Evolutionary conservation across 1,140 invertebrate species (phyloP), one percentile per base, ranked within the genome.

Genomic region (Pogonomyrmex barbatus): DNA sequence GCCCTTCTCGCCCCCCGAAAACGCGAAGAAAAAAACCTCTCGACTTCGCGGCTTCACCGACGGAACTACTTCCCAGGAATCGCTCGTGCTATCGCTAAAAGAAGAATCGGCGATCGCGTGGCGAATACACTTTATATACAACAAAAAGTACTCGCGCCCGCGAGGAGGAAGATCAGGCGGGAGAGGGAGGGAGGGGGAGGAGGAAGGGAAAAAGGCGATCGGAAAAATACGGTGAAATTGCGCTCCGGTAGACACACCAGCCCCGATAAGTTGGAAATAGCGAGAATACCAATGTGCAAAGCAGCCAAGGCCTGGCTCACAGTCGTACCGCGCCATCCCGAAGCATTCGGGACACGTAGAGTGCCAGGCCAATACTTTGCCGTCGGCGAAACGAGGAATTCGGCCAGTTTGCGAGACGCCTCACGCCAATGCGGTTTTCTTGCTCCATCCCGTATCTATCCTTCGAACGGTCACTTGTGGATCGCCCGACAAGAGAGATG

Each of bases 361-460:
- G 70, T 86, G 81, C 78, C 70, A 89, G 71, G 86, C 91, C 91
- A 92, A 91, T 91, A 92, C 90, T 91, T 89, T 87, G 79, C 85
- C 90, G 86, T 62, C 90, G 87, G 89, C 89, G 90, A 90, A 88
- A 92, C 90, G 91, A 92, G 88, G 85, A 91, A 93, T 92, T 92
- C 86, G 85, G 89, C 76, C 77, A 88, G 85, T 89, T 90, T 88
- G 88, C 83, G 58, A 88, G 87, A 82, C 56, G 47, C 67, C 58
- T 70, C 39, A 62, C 62, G 45, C 45, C 83, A 24, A 33, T 39
- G 9, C 10, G 58, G 65, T 39, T n/a, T 42, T 79, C 47, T 42
- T 8, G 2, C 65, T 73, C 24, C 36, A 45, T 58, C n/a, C 17
- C 68, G 12, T 17, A n/a, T 30, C 47, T n/a, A 17, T 58, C 62